phyloP scores from a whole-genome alignment of 2,888 invertebrate genomes.

The Spisula solida region DNA sequence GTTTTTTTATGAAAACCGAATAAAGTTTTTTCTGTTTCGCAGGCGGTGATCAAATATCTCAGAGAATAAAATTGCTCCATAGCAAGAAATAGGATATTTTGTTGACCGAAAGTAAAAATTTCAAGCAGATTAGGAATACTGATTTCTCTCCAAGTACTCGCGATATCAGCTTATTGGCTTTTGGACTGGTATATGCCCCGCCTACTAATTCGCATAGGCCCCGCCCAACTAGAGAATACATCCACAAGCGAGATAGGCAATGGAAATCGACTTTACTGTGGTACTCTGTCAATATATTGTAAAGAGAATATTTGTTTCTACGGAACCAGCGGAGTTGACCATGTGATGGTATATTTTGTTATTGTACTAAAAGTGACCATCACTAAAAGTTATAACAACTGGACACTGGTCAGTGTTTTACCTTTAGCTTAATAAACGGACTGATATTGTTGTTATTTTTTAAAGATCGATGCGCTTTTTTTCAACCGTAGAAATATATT shows the following conservation, averaged over 20 bases:
- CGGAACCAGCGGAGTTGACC: neutral
- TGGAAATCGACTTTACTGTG: constrained; percentile 19
- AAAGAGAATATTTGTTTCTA: constrained; percentile 27
- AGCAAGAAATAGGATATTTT: constrained; percentile 8
- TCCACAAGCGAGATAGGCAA: constrained; percentile 22
- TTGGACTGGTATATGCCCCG: constrained; percentile 21
- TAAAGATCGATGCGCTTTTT: neutral
- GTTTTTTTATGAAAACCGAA: neutral
- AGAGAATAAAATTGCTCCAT: neutral
- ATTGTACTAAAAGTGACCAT: constrained; percentile 42
- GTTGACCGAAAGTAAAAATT: constrained; percentile 10
- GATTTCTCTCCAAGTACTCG: neutral
- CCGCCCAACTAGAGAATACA: constrained; percentile 43
- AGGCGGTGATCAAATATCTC: neutral
- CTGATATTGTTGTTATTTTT: neutral
- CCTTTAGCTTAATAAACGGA: neutral
- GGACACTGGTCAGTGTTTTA: constrained; percentile 29
- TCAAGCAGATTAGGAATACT: neutral
- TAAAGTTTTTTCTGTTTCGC: neutral
- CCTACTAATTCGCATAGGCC: constrained; percentile 54
- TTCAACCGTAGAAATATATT: neutral
- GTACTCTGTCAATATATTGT: constrained; percentile 37
- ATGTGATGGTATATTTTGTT: constrained; percentile 37
- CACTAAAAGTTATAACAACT: constrained; percentile 19
- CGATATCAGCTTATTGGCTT: neutral